phyloP scores from a whole-genome alignment of 2,797 vertebrate species.

The Hemitrygon akajei region DNA sequence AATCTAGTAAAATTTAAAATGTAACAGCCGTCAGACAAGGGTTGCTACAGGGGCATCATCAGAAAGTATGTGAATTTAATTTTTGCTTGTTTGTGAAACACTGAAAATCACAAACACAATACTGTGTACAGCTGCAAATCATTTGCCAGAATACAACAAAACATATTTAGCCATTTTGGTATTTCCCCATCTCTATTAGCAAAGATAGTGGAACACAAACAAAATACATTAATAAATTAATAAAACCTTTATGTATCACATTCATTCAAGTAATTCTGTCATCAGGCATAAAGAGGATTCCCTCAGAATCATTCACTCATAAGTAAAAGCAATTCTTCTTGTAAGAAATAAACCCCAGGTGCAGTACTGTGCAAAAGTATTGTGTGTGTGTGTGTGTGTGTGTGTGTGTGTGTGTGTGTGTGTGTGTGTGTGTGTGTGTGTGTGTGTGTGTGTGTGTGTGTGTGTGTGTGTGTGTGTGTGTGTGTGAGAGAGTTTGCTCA shows the following conservation, averaged over 20 bases:
- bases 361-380: too few species aligned
- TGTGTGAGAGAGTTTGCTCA: too few species aligned
- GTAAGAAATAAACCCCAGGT: neutral
- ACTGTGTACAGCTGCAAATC: neutral
- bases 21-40: neutral
- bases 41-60: neutral
- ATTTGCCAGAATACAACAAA: neutral
- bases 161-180: neutral
- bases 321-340: neutral
- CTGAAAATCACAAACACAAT: neutral
- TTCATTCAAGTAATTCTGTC: neutral
- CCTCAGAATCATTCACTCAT: neutral
- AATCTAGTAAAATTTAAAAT: neutral
- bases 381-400: too few species aligned
- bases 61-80: neutral
- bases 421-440: too few species aligned
- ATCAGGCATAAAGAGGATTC: neutral
- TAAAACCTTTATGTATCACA: neutral
- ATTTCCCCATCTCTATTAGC: neutral
- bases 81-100: neutral
- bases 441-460: too few species aligned
- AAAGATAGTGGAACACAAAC: neutral
- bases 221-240: neutral
- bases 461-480: too few species aligned
- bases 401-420: too few species aligned